Conservation (phyloP, 2,888 invertebrate genomes). For the Xestia sexstrigata region DNA sequence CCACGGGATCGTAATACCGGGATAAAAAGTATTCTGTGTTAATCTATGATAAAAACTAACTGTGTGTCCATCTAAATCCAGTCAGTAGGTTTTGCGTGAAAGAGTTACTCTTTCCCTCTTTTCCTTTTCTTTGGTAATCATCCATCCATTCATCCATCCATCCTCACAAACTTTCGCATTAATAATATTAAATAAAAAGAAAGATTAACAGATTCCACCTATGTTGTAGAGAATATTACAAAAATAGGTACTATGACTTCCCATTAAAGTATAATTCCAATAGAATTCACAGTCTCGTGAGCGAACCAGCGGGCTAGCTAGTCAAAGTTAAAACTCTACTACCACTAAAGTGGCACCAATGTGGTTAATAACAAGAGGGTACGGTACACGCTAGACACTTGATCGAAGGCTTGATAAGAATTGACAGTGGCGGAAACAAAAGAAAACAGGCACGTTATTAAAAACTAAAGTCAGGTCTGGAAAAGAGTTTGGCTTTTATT, state of each 20-base stretch:
- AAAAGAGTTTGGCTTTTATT: background rate
- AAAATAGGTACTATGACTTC: too few species aligned
- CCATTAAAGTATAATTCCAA: background rate
- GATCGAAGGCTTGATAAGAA: background rate
- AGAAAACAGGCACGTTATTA: background rate
- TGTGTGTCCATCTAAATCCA: too few species aligned
- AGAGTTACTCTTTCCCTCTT: too few species aligned
- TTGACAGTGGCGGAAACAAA: constrained; percentile 1
- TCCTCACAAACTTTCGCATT: too few species aligned
- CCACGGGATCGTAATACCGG: too few species aligned
- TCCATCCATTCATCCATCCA: too few species aligned
- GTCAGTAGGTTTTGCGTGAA: too few species aligned
- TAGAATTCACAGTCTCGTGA: background rate
- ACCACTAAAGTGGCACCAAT: background rate
- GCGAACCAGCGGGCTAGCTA: background rate
- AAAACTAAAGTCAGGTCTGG: background rate
- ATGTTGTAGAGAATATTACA: background rate
- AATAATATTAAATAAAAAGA: too few species aligned
- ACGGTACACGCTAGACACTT: background rate
- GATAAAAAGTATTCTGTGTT: too few species aligned
- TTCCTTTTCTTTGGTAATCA: too few species aligned
- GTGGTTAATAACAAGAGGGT: background rate
- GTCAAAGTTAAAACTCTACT: background rate
- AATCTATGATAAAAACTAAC: too few species aligned
- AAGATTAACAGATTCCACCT: background rate